phyloP scores from a whole-genome alignment of 2,797 vertebrate genomes.

The Kryptopterus vitreolus region DNA sequence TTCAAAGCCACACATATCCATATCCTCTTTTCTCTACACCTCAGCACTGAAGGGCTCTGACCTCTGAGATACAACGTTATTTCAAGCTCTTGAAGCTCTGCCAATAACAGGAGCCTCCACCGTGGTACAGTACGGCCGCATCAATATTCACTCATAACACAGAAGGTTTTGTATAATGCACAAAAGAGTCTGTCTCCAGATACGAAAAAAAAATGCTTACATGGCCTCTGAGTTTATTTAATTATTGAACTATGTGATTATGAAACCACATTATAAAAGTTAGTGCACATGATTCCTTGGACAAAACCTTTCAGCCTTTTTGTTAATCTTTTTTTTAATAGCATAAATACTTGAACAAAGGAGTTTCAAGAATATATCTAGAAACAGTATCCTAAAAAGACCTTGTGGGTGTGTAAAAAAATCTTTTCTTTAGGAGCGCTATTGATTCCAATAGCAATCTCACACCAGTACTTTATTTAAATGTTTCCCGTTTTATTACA shows the following conservation, averaged over 20 bases:
- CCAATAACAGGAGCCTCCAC: conserved; percentile 33
- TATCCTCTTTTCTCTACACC: conserved; percentile 47
- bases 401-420: conserved; percentile 48
- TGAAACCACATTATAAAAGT: not conserved
- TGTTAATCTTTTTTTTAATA: not conserved
- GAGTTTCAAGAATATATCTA: conserved; percentile 47
- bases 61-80: conserved; percentile 44
- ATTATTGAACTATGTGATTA: not conserved
- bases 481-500: conserved; percentile 43
- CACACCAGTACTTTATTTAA: conserved; percentile 50
- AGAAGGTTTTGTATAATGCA: conserved; percentile 35
- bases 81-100: conserved; percentile 42
- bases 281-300: not conserved
- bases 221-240: conserved; percentile 9
- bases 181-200: not conserved
- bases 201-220: conserved; percentile 39
- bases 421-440: conserved; percentile 30
- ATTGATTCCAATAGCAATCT: conserved; percentile 45
- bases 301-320: not conserved
- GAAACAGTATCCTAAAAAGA: conserved; percentile 47
- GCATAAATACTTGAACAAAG: not conserved
- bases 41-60: conserved; percentile 36
- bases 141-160: conserved; percentile 44
- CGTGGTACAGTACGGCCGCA: conserved; percentile 33
- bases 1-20: conserved; percentile 53